Conservation (phyloP, 2,888 invertebrate genomes). For the Aspidapion aeneum region DNA sequence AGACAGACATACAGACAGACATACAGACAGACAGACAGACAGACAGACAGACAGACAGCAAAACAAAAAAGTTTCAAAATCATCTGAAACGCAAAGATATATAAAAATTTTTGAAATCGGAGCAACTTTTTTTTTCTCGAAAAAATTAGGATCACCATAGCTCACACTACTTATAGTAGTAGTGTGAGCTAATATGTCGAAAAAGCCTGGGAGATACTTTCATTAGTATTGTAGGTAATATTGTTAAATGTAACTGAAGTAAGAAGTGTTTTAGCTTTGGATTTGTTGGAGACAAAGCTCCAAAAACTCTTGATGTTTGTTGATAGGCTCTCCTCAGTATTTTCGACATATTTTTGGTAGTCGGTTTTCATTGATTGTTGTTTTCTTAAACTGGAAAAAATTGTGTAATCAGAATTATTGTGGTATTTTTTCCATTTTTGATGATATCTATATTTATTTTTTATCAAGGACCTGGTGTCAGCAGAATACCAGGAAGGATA, state of each 20-base stretch:
- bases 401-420: background rate
- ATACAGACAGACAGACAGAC: too few relatives aligned
- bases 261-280: background rate
- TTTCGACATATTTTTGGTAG: background rate
- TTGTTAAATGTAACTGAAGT: background rate
- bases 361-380: background rate
- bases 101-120: too few relatives aligned
- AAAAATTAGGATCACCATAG: too few relatives aligned
- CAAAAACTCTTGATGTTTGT: background rate
- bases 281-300: background rate
- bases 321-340: background rate
- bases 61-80: too few relatives aligned
- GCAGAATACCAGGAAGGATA: background rate
- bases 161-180: too few relatives aligned
- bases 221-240: background rate
- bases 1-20: too few relatives aligned
- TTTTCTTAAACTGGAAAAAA: background rate
- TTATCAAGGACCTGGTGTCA: background rate
- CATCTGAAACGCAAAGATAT: too few relatives aligned
- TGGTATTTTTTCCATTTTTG: background rate
- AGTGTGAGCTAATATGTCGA: too few relatives aligned
- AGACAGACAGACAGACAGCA: too few relatives aligned
- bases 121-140: too few relatives aligned
- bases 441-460: background rate
- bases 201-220: background rate